Evolutionary conservation across 2,797 vertebrate genomes (phyloP).

Genomic region (Eulemur mongoz): DNA sequence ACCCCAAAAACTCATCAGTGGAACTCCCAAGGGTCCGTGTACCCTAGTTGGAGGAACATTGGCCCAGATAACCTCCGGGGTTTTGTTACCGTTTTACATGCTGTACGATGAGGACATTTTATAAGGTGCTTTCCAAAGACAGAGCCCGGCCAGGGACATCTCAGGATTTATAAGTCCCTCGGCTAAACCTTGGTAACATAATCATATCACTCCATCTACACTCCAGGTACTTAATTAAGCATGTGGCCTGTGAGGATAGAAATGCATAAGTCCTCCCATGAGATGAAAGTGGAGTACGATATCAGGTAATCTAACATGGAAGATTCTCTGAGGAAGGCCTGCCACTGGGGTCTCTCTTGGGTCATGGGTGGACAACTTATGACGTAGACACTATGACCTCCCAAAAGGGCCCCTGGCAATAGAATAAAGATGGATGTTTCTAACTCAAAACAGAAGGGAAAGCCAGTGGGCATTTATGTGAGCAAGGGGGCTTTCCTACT

Average conservation of each 20-base stretch:
- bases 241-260: neutral
- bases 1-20: neutral
- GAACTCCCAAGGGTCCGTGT: neutral
- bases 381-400: neutral
- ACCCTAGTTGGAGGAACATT: neutral
- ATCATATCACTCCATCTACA: neutral
- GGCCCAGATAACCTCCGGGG: neutral
- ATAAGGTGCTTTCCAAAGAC: constrained; percentile 13
- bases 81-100: neutral
- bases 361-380: neutral
- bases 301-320: neutral
- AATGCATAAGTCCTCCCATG: neutral
- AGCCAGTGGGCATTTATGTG: neutral
- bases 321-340: neutral
- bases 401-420: neutral
- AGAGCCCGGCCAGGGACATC: neutral
- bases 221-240: neutral
- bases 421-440: neutral
- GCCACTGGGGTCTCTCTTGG: neutral
- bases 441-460: neutral
- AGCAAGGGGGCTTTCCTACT: neutral
- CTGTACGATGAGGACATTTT: neutral
- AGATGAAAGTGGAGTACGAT: neutral
- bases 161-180: neutral
- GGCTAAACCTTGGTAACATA: neutral